Evolutionary conservation across 2,113 vertebrate species (phyloP).

Genomic region (Leucoraja erinaceus): DNA sequence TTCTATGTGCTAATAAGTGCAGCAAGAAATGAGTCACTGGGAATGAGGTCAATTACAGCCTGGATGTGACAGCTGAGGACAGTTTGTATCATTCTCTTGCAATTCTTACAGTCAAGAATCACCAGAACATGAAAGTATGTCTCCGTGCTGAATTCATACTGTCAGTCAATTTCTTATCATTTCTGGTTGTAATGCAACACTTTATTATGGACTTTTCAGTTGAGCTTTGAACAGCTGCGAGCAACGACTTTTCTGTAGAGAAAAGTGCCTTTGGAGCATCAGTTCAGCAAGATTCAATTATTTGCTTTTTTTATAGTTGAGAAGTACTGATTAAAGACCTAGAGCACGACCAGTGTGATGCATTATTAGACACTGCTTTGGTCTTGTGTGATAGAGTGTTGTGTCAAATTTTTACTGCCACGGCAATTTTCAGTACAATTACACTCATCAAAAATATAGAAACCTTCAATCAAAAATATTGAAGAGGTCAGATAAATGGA

Average conservation of each 20-base stretch:
- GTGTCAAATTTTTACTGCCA: background rate
- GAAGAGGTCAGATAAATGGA: background rate
- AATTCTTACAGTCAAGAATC: background rate
- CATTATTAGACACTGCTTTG: background rate
- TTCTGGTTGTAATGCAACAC: background rate
- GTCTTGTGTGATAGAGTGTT: background rate
- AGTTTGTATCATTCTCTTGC: slow-evolving; percentile 1
- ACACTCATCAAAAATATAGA: background rate
- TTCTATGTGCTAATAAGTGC: background rate
- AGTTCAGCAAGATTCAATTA: slow-evolving; percentile 38
- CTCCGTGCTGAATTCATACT: background rate
- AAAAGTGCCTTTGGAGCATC: background rate
- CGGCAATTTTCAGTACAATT: background rate
- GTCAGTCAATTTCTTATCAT: slow-evolving; percentile 18
- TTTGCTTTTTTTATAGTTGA: slow-evolving; percentile 42
- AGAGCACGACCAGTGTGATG: background rate
- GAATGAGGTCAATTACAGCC: background rate
- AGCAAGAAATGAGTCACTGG: background rate
- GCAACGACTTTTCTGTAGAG: background rate
- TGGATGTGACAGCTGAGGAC: background rate
- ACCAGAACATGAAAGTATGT: background rate
- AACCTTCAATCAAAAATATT: background rate
- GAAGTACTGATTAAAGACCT: slow-evolving; percentile 38
- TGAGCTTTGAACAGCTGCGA: slow-evolving; percentile 1
- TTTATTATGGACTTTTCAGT: background rate